phyloP scores from a whole-genome alignment of 2,113 vertebrate genomes.

The Indicator maculatus region DNA sequence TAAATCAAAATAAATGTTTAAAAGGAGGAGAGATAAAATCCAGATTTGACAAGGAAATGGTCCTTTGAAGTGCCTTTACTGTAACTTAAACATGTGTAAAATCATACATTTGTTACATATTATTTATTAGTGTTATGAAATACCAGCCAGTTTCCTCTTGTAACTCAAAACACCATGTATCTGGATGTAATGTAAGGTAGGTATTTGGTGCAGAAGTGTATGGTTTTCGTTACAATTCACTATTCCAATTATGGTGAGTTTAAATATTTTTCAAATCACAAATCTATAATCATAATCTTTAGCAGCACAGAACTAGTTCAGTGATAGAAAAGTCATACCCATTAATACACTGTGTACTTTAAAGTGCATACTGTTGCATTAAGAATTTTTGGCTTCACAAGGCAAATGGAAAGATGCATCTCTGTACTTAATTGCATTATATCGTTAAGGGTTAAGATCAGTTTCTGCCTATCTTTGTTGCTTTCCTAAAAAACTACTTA shows the following conservation, averaged over 20 bases:
- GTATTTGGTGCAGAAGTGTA: background rate
- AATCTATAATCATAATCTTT: background rate
- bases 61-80: background rate
- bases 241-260: background rate
- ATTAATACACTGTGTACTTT: background rate
- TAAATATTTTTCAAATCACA: background rate
- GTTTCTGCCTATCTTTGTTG: background rate
- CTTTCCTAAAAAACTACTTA: background rate
- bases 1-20: background rate
- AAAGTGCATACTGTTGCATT: background rate
- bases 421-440: background rate
- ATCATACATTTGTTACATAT: background rate
- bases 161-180: background rate
- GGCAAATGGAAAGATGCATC: background rate
- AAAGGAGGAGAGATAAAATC: background rate
- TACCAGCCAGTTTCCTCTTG: background rate
- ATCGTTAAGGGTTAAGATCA: background rate
- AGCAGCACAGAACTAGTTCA: background rate
- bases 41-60: background rate
- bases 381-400: background rate
- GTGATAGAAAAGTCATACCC: background rate
- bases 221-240: background rate
- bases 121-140: background rate
- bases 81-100: background rate
- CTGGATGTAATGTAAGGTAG: background rate